Percentiles rank a stretch among this genome's conserved stretches.
phyloP scores from a whole-genome alignment of 2,888 invertebrate species.

The Cataglyphis albicans region DNA sequence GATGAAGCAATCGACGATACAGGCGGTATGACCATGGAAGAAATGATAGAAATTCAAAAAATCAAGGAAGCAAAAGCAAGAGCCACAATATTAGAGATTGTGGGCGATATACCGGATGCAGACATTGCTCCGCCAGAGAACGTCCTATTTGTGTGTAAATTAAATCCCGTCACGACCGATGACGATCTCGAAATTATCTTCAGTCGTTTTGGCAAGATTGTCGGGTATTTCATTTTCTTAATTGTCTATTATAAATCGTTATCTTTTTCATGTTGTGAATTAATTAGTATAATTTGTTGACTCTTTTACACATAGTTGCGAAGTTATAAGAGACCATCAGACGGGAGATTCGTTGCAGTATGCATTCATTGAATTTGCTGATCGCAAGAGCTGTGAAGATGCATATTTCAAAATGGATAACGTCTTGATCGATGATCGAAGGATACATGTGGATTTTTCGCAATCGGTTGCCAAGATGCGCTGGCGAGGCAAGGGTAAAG shows the following conservation, averaged over 20 bases:
- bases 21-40: constrained; percentile 93
- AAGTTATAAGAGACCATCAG: constrained; percentile 97
- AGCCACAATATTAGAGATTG: constrained; percentile 99
- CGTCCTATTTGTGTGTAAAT: constrained; percentile 99
- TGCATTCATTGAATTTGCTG: constrained; percentile 99
- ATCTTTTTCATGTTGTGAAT: neutral
- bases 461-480: constrained; percentile 98
- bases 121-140: constrained; percentile 99
- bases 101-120: constrained; percentile 98
- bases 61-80: constrained; percentile 98
- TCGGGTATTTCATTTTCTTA: constrained; percentile 86
- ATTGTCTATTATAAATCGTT: neutral
- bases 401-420: constrained; percentile 99
- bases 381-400: constrained; percentile 96
- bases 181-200: constrained; percentile 99
- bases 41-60: constrained; percentile 95
- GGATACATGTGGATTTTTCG: constrained; percentile 99
- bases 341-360: constrained; percentile 98
- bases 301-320: constrained; percentile 89
- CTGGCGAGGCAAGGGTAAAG: constrained; percentile 95
- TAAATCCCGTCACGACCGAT: constrained; percentile 99
- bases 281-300: neutral
- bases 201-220: constrained; percentile 97
- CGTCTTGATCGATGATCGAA: constrained; percentile 98
- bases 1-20: constrained; percentile 97